Percentiles rank a stretch among this genome's conserved stretches.
phyloP scores from a whole-genome alignment of 2,113 vertebrate species.

The Tilapia sparmanii region DNA sequence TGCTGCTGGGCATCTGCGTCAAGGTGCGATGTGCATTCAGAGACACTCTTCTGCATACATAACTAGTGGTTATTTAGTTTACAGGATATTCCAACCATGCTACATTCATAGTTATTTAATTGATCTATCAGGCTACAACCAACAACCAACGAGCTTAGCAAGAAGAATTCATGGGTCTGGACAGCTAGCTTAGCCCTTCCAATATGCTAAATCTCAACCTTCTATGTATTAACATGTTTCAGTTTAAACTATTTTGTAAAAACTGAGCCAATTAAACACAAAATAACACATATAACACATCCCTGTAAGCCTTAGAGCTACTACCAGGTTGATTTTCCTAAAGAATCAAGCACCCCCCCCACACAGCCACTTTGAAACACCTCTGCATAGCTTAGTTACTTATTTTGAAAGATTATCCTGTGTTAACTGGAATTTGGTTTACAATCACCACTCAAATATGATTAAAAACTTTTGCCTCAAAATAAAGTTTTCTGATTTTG shows the following conservation, averaged over 20 bases:
- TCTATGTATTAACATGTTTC: neutral
- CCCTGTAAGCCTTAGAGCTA: neutral
- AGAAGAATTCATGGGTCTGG: neutral
- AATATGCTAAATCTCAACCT: neutral
- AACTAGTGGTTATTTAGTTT: neutral
- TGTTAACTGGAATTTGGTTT: neutral
- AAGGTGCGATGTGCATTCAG: neutral
- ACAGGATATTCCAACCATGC: neutral
- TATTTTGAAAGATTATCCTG: neutral
- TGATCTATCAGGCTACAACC: neutral
- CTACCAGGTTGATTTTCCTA: neutral
- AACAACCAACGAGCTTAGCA: neutral
- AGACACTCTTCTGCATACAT: neutral
- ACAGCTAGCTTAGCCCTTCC: neutral
- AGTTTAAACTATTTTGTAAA: neutral
- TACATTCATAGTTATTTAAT: neutral
- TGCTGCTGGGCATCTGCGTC: neutral
- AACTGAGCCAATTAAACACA: neutral
- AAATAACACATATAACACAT: neutral
- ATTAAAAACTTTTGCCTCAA: neutral
- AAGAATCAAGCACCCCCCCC: neutral
- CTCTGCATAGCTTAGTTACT: neutral
- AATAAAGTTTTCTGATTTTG: neutral
- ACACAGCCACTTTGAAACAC: neutral
- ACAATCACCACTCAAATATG: no score